Evolutionary conservation across 2,888 invertebrate species (phyloP), one percentile per base, ranked within the genome.

Genomic region (Dione vanillae): DNA sequence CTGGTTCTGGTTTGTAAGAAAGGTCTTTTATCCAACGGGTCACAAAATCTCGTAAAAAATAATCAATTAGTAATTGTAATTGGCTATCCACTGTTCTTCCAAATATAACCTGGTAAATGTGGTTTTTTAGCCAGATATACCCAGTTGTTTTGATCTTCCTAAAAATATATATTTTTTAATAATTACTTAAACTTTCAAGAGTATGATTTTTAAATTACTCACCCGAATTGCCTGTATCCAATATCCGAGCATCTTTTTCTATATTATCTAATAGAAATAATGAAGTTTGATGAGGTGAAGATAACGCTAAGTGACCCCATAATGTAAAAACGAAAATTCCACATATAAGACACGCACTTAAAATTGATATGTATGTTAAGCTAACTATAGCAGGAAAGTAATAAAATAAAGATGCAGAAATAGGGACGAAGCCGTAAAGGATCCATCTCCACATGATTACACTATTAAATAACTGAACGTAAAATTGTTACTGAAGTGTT

Each of bases 71-170:
- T 84, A 97, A 96, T 81, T 97, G 97, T 37, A 98, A 87, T 76
- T 97, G 95, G 79, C 96, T 95, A 82, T 98, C 98, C 47, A 98
- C 96, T 71, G 97, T 96, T 75, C 97, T 94, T 52, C 97, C 96
- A 88, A 97, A 96, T 80, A 97, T 94, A n/a, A 96, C 91, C n/a
- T n/a, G 96, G 96, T 77, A 96, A 93, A 86, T 96, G 95, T 54
- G 92, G 90, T 75, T 91, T 92, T 78, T 88, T 93, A 14, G 80
- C 78, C 45, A 82, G 74, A 75, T 86, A 83, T 12, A 87, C 89
- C 90, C 89, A 92, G 76, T 87, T 92, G 71, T 78, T 83, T 78
- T 87, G 85, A 72, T 93, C 93, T 77, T 92, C 92, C 93, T 94
- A 71, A 35, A 78, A 78, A 61, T 27, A 69, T 51, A 14, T 37